These are phyloP conservation scores for Drosophila pectinifera DNA, from an alignment of 1,140 invertebrate species.

Conservation along the genomic window DNA sequence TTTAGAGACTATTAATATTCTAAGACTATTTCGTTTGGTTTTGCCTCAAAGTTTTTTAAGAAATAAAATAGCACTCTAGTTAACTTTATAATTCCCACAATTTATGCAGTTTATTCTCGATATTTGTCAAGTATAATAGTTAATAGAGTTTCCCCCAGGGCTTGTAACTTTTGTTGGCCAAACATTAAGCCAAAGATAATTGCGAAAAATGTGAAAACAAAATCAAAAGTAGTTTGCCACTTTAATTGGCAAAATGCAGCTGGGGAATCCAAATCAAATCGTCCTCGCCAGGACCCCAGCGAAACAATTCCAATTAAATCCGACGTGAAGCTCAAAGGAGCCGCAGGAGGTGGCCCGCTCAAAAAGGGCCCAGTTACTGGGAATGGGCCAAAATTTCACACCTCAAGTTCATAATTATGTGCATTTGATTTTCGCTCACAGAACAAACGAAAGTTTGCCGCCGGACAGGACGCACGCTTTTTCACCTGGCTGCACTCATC, in stretches of 20 bases:
- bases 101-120: too few species aligned
- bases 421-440: conserved; percentile 47
- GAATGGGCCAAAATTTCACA: conserved; percentile 34
- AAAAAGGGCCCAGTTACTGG: neutral
- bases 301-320: conserved; percentile 58
- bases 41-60: too few species aligned
- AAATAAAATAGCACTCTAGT: too few species aligned
- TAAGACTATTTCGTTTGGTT: too few species aligned
- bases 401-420: conserved; percentile 75
- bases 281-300: conserved; percentile 4
- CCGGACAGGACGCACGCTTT: conserved; percentile 45
- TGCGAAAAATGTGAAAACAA: conserved; percentile 27
- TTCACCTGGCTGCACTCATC: conserved; percentile 60
- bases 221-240: conserved; percentile 43
- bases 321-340: conserved; percentile 38
- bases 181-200: conserved; percentile 37
- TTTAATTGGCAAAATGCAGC: conserved; percentile 49
- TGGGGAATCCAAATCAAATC: conserved; percentile 35
- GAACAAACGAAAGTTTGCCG: conserved; percentile 62
- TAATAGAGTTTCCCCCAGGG: neutral
- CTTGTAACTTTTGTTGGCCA: neutral
- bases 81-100: too few species aligned
- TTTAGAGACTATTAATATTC: too few species aligned
- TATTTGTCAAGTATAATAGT: neutral
- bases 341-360: conserved; percentile 6